These are phyloP conservation scores for Gopherus evgoodei DNA, from an alignment of 2,113 vertebrate genomes.

Conservation along the genomic window DNA sequence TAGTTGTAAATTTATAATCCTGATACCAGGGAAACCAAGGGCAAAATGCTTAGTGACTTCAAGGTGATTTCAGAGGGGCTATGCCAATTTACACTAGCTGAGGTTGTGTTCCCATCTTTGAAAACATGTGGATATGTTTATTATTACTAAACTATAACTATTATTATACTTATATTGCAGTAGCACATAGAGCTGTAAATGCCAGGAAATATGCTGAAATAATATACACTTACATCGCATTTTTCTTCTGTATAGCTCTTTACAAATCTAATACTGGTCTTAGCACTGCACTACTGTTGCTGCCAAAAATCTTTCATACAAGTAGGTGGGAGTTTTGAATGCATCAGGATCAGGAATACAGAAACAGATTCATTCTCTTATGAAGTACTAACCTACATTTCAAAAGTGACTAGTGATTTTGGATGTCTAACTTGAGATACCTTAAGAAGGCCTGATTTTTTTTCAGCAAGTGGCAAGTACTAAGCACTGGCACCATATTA, in stretches of 20 bases:
- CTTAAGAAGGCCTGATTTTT: not conserved
- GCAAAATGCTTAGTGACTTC: not conserved
- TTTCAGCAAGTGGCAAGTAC: not conserved
- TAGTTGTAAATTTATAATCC: not conserved
- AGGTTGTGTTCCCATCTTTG: too few species aligned
- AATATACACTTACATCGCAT: not conserved
- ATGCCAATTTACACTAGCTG: not conserved
- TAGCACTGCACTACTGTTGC: not conserved
- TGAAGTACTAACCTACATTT: not conserved
- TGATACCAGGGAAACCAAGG: not conserved
- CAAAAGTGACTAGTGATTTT: not conserved
- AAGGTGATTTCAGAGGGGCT: not conserved
- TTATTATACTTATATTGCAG: too few species aligned
- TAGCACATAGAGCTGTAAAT: not conserved
- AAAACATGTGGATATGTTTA: too few species aligned
- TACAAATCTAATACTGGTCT: not conserved
- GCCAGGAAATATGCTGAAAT: not conserved
- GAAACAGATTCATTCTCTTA: not conserved
- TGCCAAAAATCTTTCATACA: not conserved
- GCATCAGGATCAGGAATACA: not conserved
- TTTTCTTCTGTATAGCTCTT: not conserved
- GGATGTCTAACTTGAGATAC: not conserved
- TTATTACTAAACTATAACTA: too few species aligned
- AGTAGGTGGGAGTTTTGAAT: not conserved
- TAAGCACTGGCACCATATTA: not conserved